These are phyloP conservation scores for Drosophila athabasca DNA, from an alignment of 1,140 invertebrate species.

Conservation along the genomic window DNA sequence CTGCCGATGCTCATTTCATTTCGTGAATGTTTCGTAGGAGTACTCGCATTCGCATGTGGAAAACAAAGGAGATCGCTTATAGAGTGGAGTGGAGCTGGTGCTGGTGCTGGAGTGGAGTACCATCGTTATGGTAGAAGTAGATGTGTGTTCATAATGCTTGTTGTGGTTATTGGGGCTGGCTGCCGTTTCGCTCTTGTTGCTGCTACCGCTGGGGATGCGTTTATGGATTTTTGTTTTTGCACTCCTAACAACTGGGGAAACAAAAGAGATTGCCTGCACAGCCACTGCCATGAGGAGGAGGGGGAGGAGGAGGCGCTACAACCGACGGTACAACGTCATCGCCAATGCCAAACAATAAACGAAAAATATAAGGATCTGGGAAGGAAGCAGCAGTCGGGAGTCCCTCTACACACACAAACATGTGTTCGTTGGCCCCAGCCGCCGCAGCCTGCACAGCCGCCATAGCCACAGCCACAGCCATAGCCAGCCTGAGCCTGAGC, in stretches of 20 bases:
- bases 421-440: conserved; percentile 20
- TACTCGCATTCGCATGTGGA: conserved; percentile 8
- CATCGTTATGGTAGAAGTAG: conserved; percentile 17
- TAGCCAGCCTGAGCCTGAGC: conserved; percentile 2
- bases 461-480: background rate
- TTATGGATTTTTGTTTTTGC: conserved; percentile 74
- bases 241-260: conserved; percentile 52
- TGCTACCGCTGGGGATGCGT: conserved; percentile 66
- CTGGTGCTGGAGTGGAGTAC: background rate
- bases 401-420: conserved; percentile 47
- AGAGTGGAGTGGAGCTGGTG: no score
- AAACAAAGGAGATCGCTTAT: conserved; percentile 49
- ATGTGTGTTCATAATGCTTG: conserved; percentile 27
- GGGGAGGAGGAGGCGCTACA: conserved; percentile 36
- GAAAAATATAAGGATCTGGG: conserved; percentile 56
- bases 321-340: conserved; percentile 6
- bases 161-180: conserved; percentile 50
- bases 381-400: conserved; percentile 11
- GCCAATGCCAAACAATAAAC: conserved; percentile 70
- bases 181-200: conserved; percentile 45
- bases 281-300: conserved; percentile 21
- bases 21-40: conserved; percentile 8
- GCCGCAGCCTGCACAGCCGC: background rate
- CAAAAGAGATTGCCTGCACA: conserved; percentile 55
- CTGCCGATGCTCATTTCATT: conserved; percentile 12